Evolutionary conservation across 2,113 vertebrate species (phyloP).

Genomic region (Nettapus auritus): DNA sequence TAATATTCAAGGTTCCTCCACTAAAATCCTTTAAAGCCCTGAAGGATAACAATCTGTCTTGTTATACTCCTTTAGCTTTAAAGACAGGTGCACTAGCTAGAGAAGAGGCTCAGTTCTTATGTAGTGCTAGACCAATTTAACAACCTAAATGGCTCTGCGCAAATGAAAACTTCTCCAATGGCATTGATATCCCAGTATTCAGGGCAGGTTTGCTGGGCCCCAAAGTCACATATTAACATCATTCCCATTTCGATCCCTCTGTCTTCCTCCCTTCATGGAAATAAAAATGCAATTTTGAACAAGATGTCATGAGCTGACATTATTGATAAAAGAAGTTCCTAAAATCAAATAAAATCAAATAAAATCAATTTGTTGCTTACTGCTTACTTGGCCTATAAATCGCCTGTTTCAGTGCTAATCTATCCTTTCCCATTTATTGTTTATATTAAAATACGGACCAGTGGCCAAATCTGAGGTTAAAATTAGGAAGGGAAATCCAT

Average conservation of each 20-base stretch:
- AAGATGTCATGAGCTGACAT: fast-evolving
- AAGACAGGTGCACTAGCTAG: neutral
- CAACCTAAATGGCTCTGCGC: neutral
- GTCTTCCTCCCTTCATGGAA: neutral
- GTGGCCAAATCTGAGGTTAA: neutral
- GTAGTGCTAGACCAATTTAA: neutral
- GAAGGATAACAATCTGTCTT: neutral
- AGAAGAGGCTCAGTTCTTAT: neutral
- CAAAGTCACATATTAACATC: neutral
- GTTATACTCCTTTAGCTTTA: neutral
- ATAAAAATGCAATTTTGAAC: neutral
- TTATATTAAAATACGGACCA: neutral
- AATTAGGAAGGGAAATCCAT: neutral
- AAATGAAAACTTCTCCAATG: neutral
- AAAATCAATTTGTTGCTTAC: neutral
- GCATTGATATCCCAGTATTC: neutral
- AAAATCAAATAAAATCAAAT: neutral
- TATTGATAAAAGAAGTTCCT: neutral
- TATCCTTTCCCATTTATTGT: neutral
- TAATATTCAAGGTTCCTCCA: neutral
- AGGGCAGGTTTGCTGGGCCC: neutral
- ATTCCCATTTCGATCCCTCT: neutral
- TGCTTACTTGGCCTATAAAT: neutral
- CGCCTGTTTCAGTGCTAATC: neutral
- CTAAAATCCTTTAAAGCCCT: neutral